phyloP scores from a whole-genome alignment of 37 sponge, comb jelly and placozoan species.

The Cladorhizidae sp. region DNA sequence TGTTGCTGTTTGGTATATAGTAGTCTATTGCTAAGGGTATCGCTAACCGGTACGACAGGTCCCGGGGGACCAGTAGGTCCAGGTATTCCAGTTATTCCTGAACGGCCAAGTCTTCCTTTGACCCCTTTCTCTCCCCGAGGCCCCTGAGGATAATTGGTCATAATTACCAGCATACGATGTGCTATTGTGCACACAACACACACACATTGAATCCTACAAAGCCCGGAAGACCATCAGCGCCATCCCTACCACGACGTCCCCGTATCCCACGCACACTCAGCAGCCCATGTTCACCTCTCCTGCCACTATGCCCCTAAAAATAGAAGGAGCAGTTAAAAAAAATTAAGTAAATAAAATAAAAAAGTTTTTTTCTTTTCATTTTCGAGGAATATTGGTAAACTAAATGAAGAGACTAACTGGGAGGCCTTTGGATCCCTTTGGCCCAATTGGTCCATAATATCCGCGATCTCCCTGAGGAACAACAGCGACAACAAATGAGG shows the following conservation, averaged over 20 bases:
- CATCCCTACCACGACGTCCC: slow-evolving; percentile 20
- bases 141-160: not conserved
- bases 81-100: slow-evolving; percentile 6
- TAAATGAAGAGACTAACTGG: slow-evolving; percentile 7
- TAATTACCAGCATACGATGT: not conserved
- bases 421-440: slow-evolving; percentile 13
- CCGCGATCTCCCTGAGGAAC: slow-evolving; percentile 20
- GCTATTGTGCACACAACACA: not conserved
- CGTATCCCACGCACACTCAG: slow-evolving; percentile 9
- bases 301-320: not conserved
- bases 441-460: slow-evolving; percentile 5
- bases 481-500: not conserved
- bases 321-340: too few relatives aligned
- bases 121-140: not conserved
- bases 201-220: slow-evolving; percentile 27
- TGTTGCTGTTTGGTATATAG: not conserved
- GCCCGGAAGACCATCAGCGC: slow-evolving; percentile 32
- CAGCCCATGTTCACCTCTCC: not conserved
- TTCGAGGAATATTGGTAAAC: not conserved
- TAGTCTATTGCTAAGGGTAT: too few relatives aligned
- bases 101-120: not conserved
- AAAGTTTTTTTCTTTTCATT: not conserved
- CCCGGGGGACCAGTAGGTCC: slow-evolving; percentile 46
- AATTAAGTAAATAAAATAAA: too few relatives aligned
- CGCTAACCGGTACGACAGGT: slow-evolving; percentile 13